Conservation (phyloP, 1,140 invertebrate species). For the Solenopsis fugax region DNA sequence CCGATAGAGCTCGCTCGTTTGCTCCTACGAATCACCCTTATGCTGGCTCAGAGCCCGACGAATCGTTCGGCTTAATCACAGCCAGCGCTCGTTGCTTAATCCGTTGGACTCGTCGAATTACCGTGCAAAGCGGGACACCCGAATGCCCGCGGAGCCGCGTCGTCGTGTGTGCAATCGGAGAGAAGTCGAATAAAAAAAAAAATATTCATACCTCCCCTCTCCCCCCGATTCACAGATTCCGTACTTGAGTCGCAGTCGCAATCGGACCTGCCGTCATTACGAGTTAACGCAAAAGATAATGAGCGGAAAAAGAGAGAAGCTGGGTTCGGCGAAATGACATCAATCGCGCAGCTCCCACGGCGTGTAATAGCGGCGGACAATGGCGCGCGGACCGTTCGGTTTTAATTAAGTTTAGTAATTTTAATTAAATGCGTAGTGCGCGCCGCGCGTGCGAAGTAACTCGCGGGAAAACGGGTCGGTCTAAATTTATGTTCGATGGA, state of each 20-base stretch:
- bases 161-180: neutral
- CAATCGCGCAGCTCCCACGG: neutral
- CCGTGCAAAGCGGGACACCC: constrained; percentile 4
- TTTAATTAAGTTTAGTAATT: constrained; percentile 61
- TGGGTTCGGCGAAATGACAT: constrained; percentile 17
- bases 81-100: constrained; percentile 41
- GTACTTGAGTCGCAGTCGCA: constrained; percentile 9
- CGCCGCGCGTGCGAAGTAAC: constrained; percentile 34
- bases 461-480: constrained; percentile 21
- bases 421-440: constrained; percentile 45
- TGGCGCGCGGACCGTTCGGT: constrained; percentile 38
- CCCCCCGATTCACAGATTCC: neutral
- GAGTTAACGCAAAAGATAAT: constrained; percentile 46
- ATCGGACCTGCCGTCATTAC: constrained; percentile 9
- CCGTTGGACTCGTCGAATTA: constrained; percentile 60
- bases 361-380: constrained; percentile 19
- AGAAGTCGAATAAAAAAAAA: constrained; percentile 44
- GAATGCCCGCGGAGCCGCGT: neutral
- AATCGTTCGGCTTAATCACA: constrained; percentile 67
- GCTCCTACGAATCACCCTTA: constrained; percentile 41
- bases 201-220: neutral
- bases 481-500: constrained; percentile 60
- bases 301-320: constrained; percentile 29
- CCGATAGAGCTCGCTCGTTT: constrained; percentile 57
- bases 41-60: constrained; percentile 23